Conservation (phyloP, 2,888 invertebrate species). For the Chydorus sphaericus region DNA sequence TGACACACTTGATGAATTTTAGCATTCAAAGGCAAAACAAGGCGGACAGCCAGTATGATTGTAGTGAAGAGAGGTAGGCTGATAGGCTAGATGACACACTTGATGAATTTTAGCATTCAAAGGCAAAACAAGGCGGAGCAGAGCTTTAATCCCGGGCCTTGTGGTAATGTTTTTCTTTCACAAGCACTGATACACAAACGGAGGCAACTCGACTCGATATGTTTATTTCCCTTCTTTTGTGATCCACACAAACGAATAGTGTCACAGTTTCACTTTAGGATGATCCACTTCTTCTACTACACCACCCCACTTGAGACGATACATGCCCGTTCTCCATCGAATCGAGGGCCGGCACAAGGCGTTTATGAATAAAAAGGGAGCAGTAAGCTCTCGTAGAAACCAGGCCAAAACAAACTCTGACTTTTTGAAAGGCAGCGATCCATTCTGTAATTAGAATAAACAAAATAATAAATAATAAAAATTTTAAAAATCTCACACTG, state of each 20-base stretch:
- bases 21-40: too few species aligned
- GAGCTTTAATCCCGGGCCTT: too few species aligned
- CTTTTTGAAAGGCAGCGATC: slow-evolving; percentile 83
- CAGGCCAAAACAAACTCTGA: slow-evolving; percentile 88
- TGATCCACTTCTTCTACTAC: slow-evolving; percentile 66
- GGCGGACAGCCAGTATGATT: too few species aligned
- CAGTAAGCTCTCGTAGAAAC: slow-evolving; percentile 81
- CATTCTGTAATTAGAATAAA: slow-evolving; percentile 48
- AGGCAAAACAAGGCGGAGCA: too few species aligned
- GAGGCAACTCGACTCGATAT: not conserved
- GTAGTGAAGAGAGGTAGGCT: too few species aligned
- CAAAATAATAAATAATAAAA: slow-evolving; percentile 11
- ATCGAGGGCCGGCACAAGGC: slow-evolving; percentile 79
- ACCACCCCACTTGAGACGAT: slow-evolving; percentile 89
- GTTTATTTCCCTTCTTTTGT: not conserved
- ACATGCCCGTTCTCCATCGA: slow-evolving; percentile 82
- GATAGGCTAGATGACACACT: too few species aligned
- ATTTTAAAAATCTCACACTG: not conserved
- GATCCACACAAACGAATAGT: not conserved
- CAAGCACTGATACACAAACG: not conserved
- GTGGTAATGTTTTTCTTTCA: too few species aligned
- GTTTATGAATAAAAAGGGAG: slow-evolving; percentile 73
- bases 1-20: too few species aligned
- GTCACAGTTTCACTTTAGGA: not conserved
- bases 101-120: too few species aligned